A percentile compares a stretch with the other conserved stretches of the same genome.
Evolutionary conservation across 1,140 invertebrate genomes (phyloP).

Genomic region (Caenorhabditis brenneri): DNA sequence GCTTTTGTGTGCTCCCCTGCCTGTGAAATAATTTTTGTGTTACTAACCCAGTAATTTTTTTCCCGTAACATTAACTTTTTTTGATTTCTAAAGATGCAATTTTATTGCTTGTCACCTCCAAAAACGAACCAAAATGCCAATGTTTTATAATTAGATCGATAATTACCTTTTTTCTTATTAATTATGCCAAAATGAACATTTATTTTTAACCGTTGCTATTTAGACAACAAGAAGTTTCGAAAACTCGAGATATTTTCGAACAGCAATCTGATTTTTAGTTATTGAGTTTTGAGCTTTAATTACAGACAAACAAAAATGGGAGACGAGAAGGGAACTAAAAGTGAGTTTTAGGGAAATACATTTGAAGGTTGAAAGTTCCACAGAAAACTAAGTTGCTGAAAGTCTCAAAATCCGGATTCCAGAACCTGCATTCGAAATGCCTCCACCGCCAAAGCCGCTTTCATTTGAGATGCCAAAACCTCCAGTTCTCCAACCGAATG

Average conservation of each 20-base stretch:
- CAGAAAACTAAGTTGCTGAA: not conserved
- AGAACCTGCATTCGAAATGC: constrained; percentile 13
- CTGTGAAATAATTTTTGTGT: constrained; percentile 9
- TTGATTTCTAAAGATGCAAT: no score
- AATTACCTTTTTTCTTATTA: not conserved
- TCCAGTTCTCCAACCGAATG: constrained; percentile 5
- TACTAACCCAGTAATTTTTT: constrained; percentile 6
- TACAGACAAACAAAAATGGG: not conserved
- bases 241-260: no score
- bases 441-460: not conserved
- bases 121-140: not conserved
- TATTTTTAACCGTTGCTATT: not conserved
- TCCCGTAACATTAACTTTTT: no score
- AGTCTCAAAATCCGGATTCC: not conserved
- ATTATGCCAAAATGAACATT: not conserved
- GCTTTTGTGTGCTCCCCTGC: not conserved
- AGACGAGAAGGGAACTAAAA: not conserved
- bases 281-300: not conserved
- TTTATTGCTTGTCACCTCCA: not conserved
- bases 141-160: not conserved
- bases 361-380: not conserved
- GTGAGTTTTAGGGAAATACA: constrained; percentile 2
- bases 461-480: constrained; percentile 34
- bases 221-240: no score
- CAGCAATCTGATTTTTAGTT: no score